phyloP scores from a whole-genome alignment of 2,888 invertebrate genomes.

The Stenchaetothrips biformis region DNA sequence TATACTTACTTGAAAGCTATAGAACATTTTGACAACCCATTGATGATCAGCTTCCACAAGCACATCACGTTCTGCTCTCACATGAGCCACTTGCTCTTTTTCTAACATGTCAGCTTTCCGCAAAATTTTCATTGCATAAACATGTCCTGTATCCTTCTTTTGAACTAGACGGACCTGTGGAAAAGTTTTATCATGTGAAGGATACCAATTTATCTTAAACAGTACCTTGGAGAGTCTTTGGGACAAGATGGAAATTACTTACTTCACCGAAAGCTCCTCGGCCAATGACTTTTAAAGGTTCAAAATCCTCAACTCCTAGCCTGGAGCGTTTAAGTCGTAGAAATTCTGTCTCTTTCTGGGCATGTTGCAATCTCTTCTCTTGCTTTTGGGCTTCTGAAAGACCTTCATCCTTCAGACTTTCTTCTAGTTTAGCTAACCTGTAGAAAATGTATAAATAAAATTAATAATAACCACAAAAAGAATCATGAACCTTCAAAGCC shows the following conservation, averaged over 20 bases:
- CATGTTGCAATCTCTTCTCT: slow-evolving; percentile 90
- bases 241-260: slow-evolving; percentile 31
- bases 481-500: neutral
- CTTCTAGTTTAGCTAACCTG: slow-evolving; percentile 87
- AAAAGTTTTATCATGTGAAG: slow-evolving; percentile 22
- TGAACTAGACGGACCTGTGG: slow-evolving; percentile 87
- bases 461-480: neutral
- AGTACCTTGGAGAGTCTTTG: neutral
- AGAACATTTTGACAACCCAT: slow-evolving; percentile 99
- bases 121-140: slow-evolving; percentile 99
- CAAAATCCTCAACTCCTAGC: slow-evolving; percentile 96
- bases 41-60: slow-evolving; percentile 99
- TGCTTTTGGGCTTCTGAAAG: slow-evolving; percentile 91
- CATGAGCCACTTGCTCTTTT: slow-evolving; percentile 97
- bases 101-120: slow-evolving; percentile 98
- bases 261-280: slow-evolving; percentile 85
- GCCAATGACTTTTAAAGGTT: slow-evolving; percentile 89
- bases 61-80: slow-evolving; percentile 95
- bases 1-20: slow-evolving; percentile 74
- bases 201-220: neutral
- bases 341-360: slow-evolving; percentile 98
- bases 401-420: slow-evolving; percentile 92
- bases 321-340: slow-evolving; percentile 91
- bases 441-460: slow-evolving; percentile 30
- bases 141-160: slow-evolving; percentile 99